Evolutionary conservation across 2,888 invertebrate genomes (phyloP), one percentile per base, ranked within the genome.

Genomic region (Endomychus coccineus): DNA sequence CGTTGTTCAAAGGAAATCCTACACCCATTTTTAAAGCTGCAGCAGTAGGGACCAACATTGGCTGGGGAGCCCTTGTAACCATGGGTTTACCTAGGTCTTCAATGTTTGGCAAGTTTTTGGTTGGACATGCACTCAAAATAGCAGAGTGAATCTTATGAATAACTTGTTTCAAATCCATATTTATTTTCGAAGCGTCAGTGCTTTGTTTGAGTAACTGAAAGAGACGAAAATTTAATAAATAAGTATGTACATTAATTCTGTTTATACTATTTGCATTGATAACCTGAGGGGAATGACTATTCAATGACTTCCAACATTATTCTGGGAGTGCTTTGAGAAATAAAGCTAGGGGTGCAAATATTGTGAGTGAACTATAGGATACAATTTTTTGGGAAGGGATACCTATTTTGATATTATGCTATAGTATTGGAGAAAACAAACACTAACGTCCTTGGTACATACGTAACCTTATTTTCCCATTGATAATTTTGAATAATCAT

Each of bases 1-100:
- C 71, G 67, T 80, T 80, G 56, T 75, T 77, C 56, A 86, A 70
- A 48, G 86, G 85, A 71, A 86, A 86, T 44, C 85, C 86, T 48
- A 86, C 84, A 48, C 86, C 85, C 83, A 85, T 84, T 74, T 87
- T 87, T 48, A 86, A 71, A 38, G 86, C 84, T 32, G 86, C 85
- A 47, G 85, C 83, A 33, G 86, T 85, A 36, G 86, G 86, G 40
- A 84, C 83, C 58, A 80, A 78, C 66, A 83, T 69, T 0, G 69
- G 68, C 34, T 60, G 64, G 6, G 56, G 67, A 7, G 69, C 68
- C 29, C 68, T 59, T 12, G 40, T 34, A 1, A 42, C 38, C 7
- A 43, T 39, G 2, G 68, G 62, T 25, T 67, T 67, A 2, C 72
- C 73, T 37, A 75, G 66, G 36, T 69, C 72, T 14, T 78, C 77